Percentiles rank a stretch among this genome's conserved stretches.
These are phyloP conservation scores for Bubalus kerabau DNA, from an alignment of 2,113 vertebrate genomes.

Conservation along the genomic window DNA sequence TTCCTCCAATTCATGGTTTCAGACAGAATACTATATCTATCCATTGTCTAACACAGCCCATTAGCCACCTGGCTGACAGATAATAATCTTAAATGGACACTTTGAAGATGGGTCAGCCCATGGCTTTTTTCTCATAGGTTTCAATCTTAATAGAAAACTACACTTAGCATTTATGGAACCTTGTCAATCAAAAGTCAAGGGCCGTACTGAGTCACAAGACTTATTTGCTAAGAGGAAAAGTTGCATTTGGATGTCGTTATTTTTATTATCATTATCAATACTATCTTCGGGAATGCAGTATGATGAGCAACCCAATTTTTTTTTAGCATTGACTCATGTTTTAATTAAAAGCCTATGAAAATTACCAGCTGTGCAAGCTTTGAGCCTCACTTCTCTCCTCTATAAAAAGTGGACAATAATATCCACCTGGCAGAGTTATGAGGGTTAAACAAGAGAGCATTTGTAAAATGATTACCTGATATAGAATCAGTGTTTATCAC, in stretches of 20 bases:
- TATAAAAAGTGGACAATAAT: constrained; percentile 35
- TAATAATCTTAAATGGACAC: constrained; percentile 73
- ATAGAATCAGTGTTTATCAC: not conserved
- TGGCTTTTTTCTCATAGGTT: constrained; percentile 63
- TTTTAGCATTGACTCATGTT: constrained; percentile 12
- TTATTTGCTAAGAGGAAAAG: constrained; percentile 27
- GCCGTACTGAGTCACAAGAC: not conserved
- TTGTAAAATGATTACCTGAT: not conserved
- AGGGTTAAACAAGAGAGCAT: constrained; percentile 43
- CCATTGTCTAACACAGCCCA: constrained; percentile 74
- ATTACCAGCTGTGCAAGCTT: not conserved
- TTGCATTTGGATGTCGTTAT: constrained; percentile 28
- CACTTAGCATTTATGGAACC: constrained; percentile 64
- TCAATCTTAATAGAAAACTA: constrained; percentile 72
- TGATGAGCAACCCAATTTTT: not conserved
- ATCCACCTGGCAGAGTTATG: not conserved
- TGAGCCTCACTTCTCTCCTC: constrained; percentile 10
- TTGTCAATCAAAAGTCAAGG: constrained; percentile 64
- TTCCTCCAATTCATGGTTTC: constrained; percentile 63
- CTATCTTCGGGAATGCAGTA: constrained; percentile 18
- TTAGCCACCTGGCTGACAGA: constrained; percentile 75
- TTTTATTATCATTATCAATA: constrained; percentile 45
- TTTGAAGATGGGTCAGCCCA: constrained; percentile 75
- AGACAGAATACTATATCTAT: constrained; percentile 74
- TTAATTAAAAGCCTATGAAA: constrained; percentile 42